phyloP scores from a whole-genome alignment of 1,140 invertebrate genomes.

The Catajapyx aquilonaris region DNA sequence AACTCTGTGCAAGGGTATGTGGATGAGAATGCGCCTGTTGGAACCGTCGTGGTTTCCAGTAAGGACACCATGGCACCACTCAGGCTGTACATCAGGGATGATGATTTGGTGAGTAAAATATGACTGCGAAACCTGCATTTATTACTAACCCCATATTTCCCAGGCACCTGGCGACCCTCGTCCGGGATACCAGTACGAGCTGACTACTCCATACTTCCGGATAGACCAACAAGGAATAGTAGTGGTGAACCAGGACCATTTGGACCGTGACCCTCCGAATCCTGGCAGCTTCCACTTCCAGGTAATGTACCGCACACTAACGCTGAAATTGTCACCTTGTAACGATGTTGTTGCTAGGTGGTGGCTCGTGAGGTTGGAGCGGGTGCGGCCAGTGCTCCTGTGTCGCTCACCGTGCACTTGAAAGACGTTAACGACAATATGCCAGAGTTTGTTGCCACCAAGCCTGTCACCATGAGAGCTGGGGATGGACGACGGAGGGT shows the following conservation, averaged over 20 bases:
- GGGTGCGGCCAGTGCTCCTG: slow-evolving; percentile 52
- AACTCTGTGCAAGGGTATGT: slow-evolving; percentile 53
- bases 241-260: slow-evolving; percentile 55
- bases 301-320: slow-evolving; percentile 18
- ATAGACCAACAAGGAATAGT: slow-evolving; percentile 49
- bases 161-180: slow-evolving; percentile 42
- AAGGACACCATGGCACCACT: slow-evolving; percentile 49
- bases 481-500: slow-evolving; percentile 52
- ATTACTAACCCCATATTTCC: slow-evolving; percentile 9
- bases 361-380: slow-evolving; percentile 59
- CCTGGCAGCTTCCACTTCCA: slow-evolving; percentile 62
- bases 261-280: slow-evolving; percentile 71
- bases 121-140: background rate
- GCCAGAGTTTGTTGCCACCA: slow-evolving; percentile 47
- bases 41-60: slow-evolving; percentile 48
- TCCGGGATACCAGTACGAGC: slow-evolving; percentile 54
- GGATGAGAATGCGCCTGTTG: slow-evolving; percentile 63
- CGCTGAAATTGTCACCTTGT: slow-evolving; percentile 1
- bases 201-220: slow-evolving; percentile 63
- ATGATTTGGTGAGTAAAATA: slow-evolving; percentile 44
- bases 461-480: slow-evolving; percentile 55
- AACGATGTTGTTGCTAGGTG: slow-evolving; percentile 16
- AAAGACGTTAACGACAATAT: slow-evolving; percentile 71
- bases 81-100: slow-evolving; percentile 48
- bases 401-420: slow-evolving; percentile 51